Conservation (phyloP, 2,113 vertebrate genomes). For the Tor tambroides region DNA sequence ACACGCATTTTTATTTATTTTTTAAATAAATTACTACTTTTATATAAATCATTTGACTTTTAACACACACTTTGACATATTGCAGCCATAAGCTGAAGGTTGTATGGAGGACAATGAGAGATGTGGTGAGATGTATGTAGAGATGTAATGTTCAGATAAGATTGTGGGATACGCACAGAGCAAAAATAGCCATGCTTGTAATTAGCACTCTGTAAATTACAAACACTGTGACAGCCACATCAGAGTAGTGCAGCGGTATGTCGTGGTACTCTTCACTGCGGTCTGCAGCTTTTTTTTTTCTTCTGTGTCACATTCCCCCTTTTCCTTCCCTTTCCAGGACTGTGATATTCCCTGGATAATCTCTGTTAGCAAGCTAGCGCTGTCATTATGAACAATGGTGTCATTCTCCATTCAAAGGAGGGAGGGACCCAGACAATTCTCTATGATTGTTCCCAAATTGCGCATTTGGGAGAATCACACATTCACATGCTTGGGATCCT, state of each 20-base stretch:
- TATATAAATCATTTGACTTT: not conserved
- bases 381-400: slow-evolving; percentile 70
- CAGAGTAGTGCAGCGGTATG: not conserved
- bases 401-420: slow-evolving; percentile 54
- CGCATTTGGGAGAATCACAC: slow-evolving; percentile 65
- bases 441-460: slow-evolving; percentile 76
- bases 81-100: not conserved
- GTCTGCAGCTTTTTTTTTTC: not conserved
- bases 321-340: slow-evolving; percentile 15
- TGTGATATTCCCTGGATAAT: slow-evolving; percentile 35
- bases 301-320: not conserved
- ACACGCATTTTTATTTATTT: too few species aligned
- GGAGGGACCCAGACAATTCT: slow-evolving; percentile 65
- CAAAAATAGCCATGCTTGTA: slow-evolving; percentile 29
- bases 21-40: not conserved
- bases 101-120: not conserved
- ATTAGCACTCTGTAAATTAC: slow-evolving; percentile 45
- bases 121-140: not conserved
- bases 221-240: slow-evolving; percentile 29
- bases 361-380: slow-evolving; percentile 55
- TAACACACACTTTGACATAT: not conserved
- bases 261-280: not conserved
- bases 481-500: slow-evolving; percentile 68
- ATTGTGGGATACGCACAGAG: not conserved
- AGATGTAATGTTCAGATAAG: not conserved